Conservation (phyloP, 2,113 vertebrate species). For the Megaleporinus macrocephalus region DNA sequence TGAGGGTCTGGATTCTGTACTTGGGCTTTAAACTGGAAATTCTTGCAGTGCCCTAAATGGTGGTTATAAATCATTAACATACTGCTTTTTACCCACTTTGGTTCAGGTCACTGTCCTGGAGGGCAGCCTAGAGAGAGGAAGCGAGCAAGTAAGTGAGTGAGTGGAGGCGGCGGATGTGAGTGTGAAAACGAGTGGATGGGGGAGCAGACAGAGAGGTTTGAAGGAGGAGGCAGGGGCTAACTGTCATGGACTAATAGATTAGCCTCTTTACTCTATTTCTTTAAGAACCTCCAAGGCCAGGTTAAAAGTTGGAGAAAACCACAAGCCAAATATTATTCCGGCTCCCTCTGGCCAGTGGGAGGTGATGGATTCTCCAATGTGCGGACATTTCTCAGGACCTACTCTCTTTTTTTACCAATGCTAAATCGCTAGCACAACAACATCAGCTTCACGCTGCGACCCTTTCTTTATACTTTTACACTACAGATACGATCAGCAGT, state of each 20-base stretch:
- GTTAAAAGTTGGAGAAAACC: conserved; percentile 47
- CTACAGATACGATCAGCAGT: neutral
- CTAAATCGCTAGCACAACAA: conserved; percentile 11
- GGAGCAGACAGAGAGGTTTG: conserved; percentile 20
- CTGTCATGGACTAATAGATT: conserved; percentile 52
- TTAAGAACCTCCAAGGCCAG: neutral
- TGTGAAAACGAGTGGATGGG: conserved; percentile 1
- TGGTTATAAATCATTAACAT: conserved; percentile 78
- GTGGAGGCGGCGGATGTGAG: conserved; percentile 9
- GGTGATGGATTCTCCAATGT: conserved; percentile 32
- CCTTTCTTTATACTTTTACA: conserved; percentile 10
- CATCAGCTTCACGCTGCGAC: conserved; percentile 12
- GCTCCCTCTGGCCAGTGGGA: conserved; percentile 19
- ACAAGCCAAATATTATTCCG: conserved; percentile 47
- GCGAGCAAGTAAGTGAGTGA: neutral
- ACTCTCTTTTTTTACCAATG: neutral
- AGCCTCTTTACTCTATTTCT: conserved; percentile 38
- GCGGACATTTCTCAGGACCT: conserved; percentile 21
- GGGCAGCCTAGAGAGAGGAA: conserved; percentile 29
- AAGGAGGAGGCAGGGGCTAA: neutral
- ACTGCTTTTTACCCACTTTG: conserved; percentile 74
- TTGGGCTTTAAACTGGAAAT: conserved; percentile 75
- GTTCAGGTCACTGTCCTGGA: conserved; percentile 73
- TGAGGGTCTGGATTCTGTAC: conserved; percentile 74
- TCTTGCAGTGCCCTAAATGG: conserved; percentile 78